Evolutionary conservation across 2,113 vertebrate species (phyloP).

Genomic region (Osmerus mordax): DNA sequence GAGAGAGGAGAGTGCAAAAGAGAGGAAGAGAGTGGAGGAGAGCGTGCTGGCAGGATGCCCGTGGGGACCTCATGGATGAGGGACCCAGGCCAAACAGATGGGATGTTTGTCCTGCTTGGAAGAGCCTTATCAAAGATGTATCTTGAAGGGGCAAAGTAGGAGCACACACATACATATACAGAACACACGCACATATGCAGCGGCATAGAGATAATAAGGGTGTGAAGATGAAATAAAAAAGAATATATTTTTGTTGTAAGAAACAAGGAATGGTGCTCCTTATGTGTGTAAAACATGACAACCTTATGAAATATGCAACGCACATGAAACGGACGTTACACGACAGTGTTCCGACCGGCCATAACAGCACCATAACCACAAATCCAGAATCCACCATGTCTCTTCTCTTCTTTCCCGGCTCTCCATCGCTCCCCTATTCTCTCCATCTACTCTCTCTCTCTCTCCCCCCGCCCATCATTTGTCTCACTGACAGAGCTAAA

Average conservation of each 20-base stretch:
- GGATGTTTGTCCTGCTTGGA: conserved; percentile 11
- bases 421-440: neutral
- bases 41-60: conserved; percentile 41
- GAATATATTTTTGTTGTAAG: too few relatives aligned
- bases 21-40: conserved; percentile 6
- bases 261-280: too few relatives aligned
- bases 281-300: too few relatives aligned
- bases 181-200: neutral
- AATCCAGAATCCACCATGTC: too few relatives aligned
- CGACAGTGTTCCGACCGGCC: too few relatives aligned
- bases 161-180: neutral
- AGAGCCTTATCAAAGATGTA: conserved; percentile 23
- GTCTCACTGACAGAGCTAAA: conserved; percentile 2
- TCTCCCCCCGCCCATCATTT: neutral
- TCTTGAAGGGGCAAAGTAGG: neutral
- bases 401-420: neutral
- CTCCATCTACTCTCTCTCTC: neutral
- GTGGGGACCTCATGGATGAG: conserved; percentile 29
- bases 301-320: too few relatives aligned
- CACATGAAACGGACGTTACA: too few relatives aligned
- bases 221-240: neutral
- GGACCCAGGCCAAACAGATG: conserved; percentile 1
- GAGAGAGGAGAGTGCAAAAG: neutral
- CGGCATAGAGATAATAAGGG: neutral
- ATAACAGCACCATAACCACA: too few relatives aligned